Evolutionary conservation across 2,888 invertebrate species (phyloP).

Genomic region (Xylota segnis): DNA sequence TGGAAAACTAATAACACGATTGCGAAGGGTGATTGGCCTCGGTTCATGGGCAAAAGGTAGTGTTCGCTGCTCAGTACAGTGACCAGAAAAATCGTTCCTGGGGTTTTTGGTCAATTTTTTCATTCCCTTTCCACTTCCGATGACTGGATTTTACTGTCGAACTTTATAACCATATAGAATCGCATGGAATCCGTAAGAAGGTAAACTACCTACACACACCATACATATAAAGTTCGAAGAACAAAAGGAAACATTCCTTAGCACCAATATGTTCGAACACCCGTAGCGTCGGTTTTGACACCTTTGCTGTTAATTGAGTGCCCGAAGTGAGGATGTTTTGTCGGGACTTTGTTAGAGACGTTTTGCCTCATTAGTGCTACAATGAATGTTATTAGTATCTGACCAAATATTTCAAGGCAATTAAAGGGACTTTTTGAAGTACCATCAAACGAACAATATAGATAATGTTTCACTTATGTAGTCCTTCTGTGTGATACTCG

Average conservation of each 20-base stretch:
- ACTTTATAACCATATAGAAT: constrained; percentile 6
- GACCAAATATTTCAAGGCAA: not conserved
- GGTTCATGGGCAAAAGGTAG: constrained; percentile 18
- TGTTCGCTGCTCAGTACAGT: not conserved
- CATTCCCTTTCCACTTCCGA: not conserved
- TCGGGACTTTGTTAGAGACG: constrained; percentile 22
- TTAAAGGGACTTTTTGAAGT: not conserved
- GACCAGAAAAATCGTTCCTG: not conserved
- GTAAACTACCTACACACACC: not conserved
- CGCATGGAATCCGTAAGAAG: not conserved
- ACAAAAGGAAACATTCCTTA: not conserved
- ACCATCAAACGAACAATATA: not conserved
- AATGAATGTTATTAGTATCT: constrained; percentile 2
- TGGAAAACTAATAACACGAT: constrained; percentile 24
- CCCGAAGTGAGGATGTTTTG: not conserved
- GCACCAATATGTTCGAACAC: constrained; percentile 20
- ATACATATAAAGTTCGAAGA: not conserved
- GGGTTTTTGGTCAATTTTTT: not conserved
- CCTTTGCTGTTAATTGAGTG: constrained; percentile 55
- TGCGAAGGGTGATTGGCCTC: constrained; percentile 47
- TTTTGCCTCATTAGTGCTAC: not conserved
- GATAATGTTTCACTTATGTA: constrained; percentile 15
- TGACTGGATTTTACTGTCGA: not conserved
- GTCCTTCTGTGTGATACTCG: constrained; percentile 6
- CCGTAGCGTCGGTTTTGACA: constrained; percentile 43